Evolutionary conservation across 2,797 vertebrate genomes (phyloP).

Genomic region (Sardinella longiceps): DNA sequence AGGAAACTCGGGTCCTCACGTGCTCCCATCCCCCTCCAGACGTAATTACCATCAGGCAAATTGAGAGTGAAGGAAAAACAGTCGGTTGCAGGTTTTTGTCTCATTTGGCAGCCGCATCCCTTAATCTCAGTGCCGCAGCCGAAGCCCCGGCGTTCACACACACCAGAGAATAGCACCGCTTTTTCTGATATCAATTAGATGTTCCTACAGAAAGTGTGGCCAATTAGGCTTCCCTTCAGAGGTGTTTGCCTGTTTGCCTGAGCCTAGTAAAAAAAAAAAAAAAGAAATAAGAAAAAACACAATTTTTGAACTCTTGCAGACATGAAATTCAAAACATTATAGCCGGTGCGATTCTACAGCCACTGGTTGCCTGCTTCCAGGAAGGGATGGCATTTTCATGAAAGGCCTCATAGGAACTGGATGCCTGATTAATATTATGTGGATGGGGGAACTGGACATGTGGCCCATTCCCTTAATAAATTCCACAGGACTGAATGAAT

Average conservation of each 20-base stretch:
- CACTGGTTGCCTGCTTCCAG: not conserved
- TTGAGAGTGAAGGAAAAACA: slow-evolving; percentile 42
- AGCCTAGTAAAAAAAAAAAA: not conserved
- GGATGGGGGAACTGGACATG: not conserved
- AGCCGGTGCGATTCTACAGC: not conserved
- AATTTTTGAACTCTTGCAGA: not conserved
- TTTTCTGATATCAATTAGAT: slow-evolving; percentile 23
- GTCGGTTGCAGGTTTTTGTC: slow-evolving; percentile 55
- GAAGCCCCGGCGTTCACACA: not conserved
- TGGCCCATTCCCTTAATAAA: not conserved
- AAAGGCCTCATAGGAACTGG: not conserved
- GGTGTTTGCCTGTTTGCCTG: not conserved
- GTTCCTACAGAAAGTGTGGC: not conserved
- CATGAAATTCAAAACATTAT: not conserved
- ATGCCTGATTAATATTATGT: not conserved
- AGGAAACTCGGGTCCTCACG: slow-evolving; percentile 18
- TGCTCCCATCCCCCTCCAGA: slow-evolving; percentile 27
- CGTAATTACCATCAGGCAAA: slow-evolving; percentile 47
- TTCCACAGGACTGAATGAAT: not conserved
- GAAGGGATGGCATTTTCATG: not conserved
- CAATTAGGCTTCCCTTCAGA: slow-evolving; percentile 3
- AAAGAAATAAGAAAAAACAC: not conserved
- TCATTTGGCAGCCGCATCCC: slow-evolving; percentile 51
- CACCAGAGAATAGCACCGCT: not conserved
- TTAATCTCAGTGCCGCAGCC: slow-evolving; percentile 46